Evolutionary conservation across 2,797 vertebrate genomes (phyloP).

Genomic region (Toxotes lorentzi): DNA sequence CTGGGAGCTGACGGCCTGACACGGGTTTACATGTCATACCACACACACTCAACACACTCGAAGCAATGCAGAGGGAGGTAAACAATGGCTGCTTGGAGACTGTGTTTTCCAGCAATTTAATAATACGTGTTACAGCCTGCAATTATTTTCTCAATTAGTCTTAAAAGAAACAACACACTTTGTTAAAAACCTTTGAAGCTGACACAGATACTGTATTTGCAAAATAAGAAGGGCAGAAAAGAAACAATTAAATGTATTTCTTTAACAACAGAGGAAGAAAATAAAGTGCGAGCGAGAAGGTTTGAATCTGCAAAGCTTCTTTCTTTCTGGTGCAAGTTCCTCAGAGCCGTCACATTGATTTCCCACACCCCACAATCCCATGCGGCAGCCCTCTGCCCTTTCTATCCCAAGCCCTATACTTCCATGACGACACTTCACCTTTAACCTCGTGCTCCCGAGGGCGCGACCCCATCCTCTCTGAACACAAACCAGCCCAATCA

Average conservation of each 20-base stretch:
- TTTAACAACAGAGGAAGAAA: slow-evolving; percentile 20
- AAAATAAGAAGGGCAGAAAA: slow-evolving; percentile 25
- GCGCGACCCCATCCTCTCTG: slow-evolving; percentile 73
- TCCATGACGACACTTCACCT: slow-evolving; percentile 85
- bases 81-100: slow-evolving; percentile 61
- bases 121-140: slow-evolving; percentile 22
- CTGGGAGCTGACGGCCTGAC: slow-evolving; percentile 77
- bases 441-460: slow-evolving; percentile 72
- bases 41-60: slow-evolving; percentile 55
- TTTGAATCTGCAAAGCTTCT: slow-evolving; percentile 46
- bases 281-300: slow-evolving; percentile 10
- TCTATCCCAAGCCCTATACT: slow-evolving; percentile 76
- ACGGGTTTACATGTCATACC: slow-evolving; percentile 72
- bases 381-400: slow-evolving; percentile 72
- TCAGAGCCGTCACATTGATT: slow-evolving; percentile 78
- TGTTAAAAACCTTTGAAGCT: slow-evolving; percentile 26
- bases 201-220: slow-evolving; percentile 22
- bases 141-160: slow-evolving; percentile 58
- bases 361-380: slow-evolving; percentile 77
- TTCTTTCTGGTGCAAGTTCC: slow-evolving; percentile 39
- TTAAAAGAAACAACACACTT: slow-evolving; percentile 16
- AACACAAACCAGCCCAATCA: slow-evolving; percentile 80
- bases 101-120: slow-evolving; percentile 27
- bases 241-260: slow-evolving; percentile 13
- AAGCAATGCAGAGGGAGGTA: slow-evolving; percentile 59